phyloP scores from a whole-genome alignment of 1,140 invertebrate species.

The Drosophila bocki region DNA sequence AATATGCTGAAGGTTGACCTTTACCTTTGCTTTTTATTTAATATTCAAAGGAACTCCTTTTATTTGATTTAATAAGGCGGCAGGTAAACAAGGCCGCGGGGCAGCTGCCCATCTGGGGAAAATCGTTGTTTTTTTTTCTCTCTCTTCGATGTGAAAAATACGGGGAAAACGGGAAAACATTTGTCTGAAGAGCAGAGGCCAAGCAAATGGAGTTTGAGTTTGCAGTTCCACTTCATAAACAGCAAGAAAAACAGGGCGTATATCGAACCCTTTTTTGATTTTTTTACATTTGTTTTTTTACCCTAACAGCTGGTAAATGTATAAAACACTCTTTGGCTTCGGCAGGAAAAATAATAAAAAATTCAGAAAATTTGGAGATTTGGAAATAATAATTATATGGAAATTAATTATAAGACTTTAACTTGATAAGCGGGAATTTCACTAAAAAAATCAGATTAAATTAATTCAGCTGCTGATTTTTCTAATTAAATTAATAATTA shows the following conservation, averaged over 20 bases:
- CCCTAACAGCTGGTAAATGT: slow-evolving; percentile 2
- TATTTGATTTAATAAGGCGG: slow-evolving; percentile 54
- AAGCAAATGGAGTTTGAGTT: slow-evolving; percentile 35
- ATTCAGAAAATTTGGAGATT: not conserved
- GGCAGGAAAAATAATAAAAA: not conserved
- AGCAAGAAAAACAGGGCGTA: slow-evolving; percentile 8
- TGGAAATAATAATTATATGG: too few relatives aligned
- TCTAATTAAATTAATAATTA: too few relatives aligned
- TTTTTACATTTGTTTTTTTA: not conserved
- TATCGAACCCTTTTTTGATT: slow-evolving; percentile 21
- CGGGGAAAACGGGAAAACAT: slow-evolving; percentile 3
- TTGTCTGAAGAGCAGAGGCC: not conserved
- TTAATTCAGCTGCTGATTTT: too few relatives aligned
- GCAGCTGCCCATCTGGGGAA: slow-evolving; percentile 48
- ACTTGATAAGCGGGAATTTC: too few relatives aligned
- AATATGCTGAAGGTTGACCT: not conserved
- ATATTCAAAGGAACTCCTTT: slow-evolving; percentile 2
- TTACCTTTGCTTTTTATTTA: not conserved
- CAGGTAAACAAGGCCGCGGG: slow-evolving; percentile 15
- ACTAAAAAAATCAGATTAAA: too few relatives aligned
- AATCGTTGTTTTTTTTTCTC: not conserved
- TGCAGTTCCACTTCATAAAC: slow-evolving; percentile 38
- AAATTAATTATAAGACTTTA: too few relatives aligned
- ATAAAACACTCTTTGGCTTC: not conserved
- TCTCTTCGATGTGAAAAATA: not conserved